Base-by-base conservation (phyloP, 2,888 invertebrate species). In the Amphipoea oculea region DNA sequence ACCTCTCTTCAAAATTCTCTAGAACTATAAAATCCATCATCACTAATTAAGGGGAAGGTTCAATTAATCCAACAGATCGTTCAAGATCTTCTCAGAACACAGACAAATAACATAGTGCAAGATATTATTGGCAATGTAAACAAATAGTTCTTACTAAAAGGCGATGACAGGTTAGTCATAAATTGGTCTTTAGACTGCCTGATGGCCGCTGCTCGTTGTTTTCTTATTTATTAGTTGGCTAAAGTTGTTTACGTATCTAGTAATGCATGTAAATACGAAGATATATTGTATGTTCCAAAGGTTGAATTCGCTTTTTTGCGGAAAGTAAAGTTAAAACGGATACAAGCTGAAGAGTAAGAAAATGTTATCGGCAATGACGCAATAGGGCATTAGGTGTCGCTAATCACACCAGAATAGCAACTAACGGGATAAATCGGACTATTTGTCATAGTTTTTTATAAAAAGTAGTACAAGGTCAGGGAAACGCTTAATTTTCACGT, bases 131-230 rank as follows among this genome's bases (percentile, higher is more conserved):
- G 73, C 72, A 74, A 68, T 78, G 23, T 63, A 79, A 86, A 87
- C 71, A 76, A 72, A 86, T 67, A 5, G 65, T 77, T 77, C 57
- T 73, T n/a, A 66, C 74, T 88, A 83, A 78, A 17, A 88, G 66
- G 40, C 4, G 73, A 75, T 77, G 86, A 79, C 75, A 76, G 65
- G 42, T 17, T 42, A 65, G 69, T 54, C 29, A 20, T 83, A 83
- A 83, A 86, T 86, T 86, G 14, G 11, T 60, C 12, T 75, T 42
- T 66, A 66, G 70, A 66, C n/a, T 79, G 62, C 76, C 57, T 65
- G 76, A 74, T 67, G 76, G 54, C 4, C 17, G n/a, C 12, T 54
- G 51, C 2, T 57, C 36, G 48, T 42, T 67, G 23, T n/a, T 11
- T 40, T 81, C 11, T 51, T 66, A 67, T 82, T 70, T 86, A 82